A percentile compares a stretch with the other conserved stretches of the same genome.
These are phyloP conservation scores for Penaeus chinensis DNA, from an alignment of 1,140 invertebrate genomes.

Conservation along the genomic window DNA sequence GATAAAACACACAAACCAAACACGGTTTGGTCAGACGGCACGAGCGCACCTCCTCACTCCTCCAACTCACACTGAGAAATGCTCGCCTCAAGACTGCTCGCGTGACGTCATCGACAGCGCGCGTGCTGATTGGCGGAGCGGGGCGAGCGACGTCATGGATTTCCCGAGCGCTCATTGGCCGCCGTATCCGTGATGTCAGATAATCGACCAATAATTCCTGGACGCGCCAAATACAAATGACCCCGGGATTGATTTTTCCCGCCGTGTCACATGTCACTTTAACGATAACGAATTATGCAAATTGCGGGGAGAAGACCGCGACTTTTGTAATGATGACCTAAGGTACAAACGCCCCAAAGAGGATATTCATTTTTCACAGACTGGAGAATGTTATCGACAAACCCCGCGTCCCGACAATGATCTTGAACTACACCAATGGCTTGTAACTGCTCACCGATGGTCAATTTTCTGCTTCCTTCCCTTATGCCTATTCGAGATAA, in stretches of 20 bases:
- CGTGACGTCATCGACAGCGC: constrained; percentile 14
- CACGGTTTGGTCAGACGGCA: constrained; percentile 13
- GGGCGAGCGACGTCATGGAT: constrained; percentile 24
- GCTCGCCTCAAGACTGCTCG: constrained; percentile 19
- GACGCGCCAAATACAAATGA: constrained; percentile 42
- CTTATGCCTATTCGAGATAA: no score
- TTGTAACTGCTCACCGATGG: no score
- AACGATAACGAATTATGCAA: no score
- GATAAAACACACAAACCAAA: constrained; percentile 35
- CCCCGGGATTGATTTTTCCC: constrained; percentile 30
- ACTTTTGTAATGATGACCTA: no score
- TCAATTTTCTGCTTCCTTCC: no score
- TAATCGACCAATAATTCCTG: constrained; percentile 53
- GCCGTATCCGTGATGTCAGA: constrained; percentile 19
- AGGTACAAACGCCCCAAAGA: no score
- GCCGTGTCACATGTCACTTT: no score
- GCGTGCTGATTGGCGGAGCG: neutral
- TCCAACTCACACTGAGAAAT: constrained; percentile 50
- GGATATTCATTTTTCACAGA: no score
- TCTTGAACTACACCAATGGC: no score
- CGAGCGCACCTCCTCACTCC: constrained; percentile 38
- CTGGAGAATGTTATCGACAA: no score
- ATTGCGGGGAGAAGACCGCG: no score
- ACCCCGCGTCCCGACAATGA: no score
- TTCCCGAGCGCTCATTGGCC: neutral